These are phyloP conservation scores for Cetonia aurata DNA, from an alignment of 2,888 invertebrate species.

Conservation along the genomic window DNA sequence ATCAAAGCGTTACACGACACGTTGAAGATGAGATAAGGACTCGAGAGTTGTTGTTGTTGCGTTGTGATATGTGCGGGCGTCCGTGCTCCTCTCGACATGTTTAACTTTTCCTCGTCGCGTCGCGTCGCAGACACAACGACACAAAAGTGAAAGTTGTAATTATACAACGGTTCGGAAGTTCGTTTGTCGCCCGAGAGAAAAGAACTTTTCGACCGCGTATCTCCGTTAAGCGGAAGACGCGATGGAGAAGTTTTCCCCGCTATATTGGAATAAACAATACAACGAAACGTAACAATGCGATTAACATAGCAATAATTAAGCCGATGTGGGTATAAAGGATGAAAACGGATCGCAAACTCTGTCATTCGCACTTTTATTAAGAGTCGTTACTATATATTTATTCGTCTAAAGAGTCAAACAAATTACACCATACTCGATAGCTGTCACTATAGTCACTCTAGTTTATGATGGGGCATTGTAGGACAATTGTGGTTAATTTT, in stretches of 20 bases:
- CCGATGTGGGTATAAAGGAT: background rate
- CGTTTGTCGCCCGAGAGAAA: conserved; percentile 11
- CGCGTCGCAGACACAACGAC: background rate
- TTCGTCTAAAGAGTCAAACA: too few relatives aligned
- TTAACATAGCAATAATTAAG: conserved; percentile 29
- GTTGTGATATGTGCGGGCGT: too few relatives aligned
- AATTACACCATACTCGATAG: too few relatives aligned
- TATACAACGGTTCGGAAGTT: conserved; percentile 25
- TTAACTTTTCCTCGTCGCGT: conserved; percentile 24
- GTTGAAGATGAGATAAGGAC: conserved; percentile 9
- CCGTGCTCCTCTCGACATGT: conserved; percentile 10
- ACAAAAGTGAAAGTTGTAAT: conserved; percentile 39
- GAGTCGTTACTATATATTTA: too few relatives aligned
- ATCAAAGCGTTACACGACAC: conserved; percentile 25
- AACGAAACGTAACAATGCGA: conserved; percentile 12
- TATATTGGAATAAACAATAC: conserved; percentile 1
- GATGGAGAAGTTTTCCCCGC: background rate
- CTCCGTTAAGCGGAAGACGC: background rate
- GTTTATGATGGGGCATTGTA: too few relatives aligned
- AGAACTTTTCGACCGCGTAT: conserved; percentile 21
- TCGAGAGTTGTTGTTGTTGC: background rate
- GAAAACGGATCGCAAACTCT: conserved; percentile 1
- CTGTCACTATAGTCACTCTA: too few relatives aligned
- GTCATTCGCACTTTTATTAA: too few relatives aligned
- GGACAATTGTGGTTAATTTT: too few relatives aligned